Evolutionary conservation across 1,140 invertebrate genomes (phyloP).

Genomic region (Anoplolepis gracilipes): DNA sequence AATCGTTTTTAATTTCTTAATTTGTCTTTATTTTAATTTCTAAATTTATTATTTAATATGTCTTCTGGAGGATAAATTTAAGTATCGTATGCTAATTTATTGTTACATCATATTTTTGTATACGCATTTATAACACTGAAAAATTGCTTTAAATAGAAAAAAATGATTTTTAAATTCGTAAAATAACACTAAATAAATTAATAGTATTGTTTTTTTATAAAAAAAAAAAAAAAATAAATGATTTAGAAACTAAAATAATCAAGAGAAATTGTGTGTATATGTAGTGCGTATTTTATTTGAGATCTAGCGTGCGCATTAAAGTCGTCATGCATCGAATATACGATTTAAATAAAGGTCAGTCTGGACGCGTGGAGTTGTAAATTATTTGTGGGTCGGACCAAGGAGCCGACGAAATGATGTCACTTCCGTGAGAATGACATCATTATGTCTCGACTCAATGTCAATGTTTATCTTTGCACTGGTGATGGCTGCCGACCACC

Average conservation of each 20-base stretch:
- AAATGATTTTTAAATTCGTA: neutral
- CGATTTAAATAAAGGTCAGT: conserved; percentile 60
- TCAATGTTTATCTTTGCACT: conserved; percentile 48
- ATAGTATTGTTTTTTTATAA: neutral
- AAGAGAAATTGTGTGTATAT: neutral
- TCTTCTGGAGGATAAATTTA: neutral
- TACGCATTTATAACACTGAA: neutral
- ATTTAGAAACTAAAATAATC: neutral
- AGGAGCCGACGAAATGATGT: conserved; percentile 65
- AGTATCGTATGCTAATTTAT: neutral
- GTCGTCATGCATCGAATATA: neutral
- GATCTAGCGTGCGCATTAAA: neutral
- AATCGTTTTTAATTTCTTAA: neutral
- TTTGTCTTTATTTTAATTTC: no score
- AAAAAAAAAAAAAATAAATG: neutral
- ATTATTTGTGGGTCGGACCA: conserved; percentile 68
- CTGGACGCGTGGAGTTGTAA: conserved; percentile 53
- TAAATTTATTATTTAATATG: no score
- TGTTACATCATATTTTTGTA: neutral
- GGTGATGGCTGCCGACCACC: conserved; percentile 34
- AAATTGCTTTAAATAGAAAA: neutral
- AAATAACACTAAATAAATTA: neutral
- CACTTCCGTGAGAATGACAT: conserved; percentile 76
- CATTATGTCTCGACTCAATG: conserved; percentile 69
- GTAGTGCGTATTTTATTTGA: neutral